These are phyloP conservation scores for Clarias batrachus DNA, from an alignment of 2,113 vertebrate species.

Conservation along the genomic window DNA sequence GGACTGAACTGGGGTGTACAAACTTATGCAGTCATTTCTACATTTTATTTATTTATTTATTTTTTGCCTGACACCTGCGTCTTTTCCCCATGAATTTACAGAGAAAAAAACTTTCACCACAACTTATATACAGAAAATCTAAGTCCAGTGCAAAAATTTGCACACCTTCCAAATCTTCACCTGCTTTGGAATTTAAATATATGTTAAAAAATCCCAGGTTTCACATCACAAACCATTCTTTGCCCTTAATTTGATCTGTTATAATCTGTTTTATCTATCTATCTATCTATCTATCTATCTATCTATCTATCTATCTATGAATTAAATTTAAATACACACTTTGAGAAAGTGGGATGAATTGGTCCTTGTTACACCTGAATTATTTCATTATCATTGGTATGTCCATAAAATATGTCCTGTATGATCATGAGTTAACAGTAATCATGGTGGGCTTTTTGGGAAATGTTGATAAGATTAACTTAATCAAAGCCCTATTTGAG, in stretches of 20 bases:
- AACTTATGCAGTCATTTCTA: not conserved
- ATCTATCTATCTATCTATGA: not conserved
- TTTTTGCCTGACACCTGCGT: no score
- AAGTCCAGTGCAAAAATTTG: no score
- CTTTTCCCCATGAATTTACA: no score
- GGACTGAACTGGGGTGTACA: not conserved
- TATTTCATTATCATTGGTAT: not conserved
- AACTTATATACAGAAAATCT: no score
- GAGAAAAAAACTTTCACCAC: no score
- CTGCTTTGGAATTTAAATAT: not conserved
- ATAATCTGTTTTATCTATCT: no score
- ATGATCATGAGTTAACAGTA: constrained; percentile 5
- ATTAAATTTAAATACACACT: not conserved
- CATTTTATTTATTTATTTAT: no score
- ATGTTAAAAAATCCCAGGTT: not conserved
- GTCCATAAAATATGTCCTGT: not conserved
- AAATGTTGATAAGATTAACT: constrained; percentile 37
- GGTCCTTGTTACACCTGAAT: not conserved
- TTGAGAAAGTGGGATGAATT: not conserved
- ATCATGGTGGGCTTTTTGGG: constrained; percentile 8
- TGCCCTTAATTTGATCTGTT: not conserved
- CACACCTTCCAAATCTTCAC: not conserved
- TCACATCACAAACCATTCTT: not conserved
- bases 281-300: not conserved
- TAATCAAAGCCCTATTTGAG: not conserved